These are phyloP conservation scores for Heliangelus exortis DNA, from an alignment of 2,797 vertebrate genomes.

Conservation along the genomic window DNA sequence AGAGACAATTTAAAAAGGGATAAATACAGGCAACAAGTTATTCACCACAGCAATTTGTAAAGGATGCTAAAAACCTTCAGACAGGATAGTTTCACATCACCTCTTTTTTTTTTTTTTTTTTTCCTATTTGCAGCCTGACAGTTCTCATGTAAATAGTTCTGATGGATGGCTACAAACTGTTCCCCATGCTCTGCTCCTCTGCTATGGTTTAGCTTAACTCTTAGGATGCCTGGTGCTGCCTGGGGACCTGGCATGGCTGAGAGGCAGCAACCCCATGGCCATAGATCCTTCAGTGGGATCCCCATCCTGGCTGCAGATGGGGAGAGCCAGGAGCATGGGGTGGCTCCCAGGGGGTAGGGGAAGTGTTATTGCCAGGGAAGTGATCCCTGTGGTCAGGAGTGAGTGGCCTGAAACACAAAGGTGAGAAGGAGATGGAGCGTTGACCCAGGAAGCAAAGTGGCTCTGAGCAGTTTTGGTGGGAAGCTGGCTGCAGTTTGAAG, in stretches of 20 bases:
- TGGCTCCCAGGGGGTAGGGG: fast-evolving
- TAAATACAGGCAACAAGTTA: conserved; percentile 83
- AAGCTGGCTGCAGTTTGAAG: background rate
- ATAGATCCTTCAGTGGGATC: fast-evolving
- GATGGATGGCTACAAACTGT: conserved; percentile 68
- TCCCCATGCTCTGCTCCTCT: conserved; percentile 48
- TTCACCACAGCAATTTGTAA: conserved; percentile 80
- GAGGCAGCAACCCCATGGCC: background rate
- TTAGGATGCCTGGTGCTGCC: background rate
- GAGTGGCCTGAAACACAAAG: background rate
- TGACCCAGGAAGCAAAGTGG: background rate
- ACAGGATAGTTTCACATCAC: conserved; percentile 76
- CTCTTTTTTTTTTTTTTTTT: conserved; percentile 55
- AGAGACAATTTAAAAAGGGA: conserved; percentile 81
- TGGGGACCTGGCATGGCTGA: background rate
- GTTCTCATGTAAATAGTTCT: conserved; percentile 62
- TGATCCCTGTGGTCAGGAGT: background rate
- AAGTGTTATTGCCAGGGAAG: background rate
- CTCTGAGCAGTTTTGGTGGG: background rate
- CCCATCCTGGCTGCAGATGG: background rate
- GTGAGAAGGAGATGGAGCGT: background rate
- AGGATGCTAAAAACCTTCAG: conserved; percentile 77
- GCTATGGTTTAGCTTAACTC: conserved; percentile 46
- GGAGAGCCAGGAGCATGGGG: background rate
- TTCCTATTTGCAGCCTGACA: conserved; percentile 70